These are phyloP conservation scores for Fopius arisanus DNA, from an alignment of 1,140 invertebrate genomes.

Conservation along the genomic window DNA sequence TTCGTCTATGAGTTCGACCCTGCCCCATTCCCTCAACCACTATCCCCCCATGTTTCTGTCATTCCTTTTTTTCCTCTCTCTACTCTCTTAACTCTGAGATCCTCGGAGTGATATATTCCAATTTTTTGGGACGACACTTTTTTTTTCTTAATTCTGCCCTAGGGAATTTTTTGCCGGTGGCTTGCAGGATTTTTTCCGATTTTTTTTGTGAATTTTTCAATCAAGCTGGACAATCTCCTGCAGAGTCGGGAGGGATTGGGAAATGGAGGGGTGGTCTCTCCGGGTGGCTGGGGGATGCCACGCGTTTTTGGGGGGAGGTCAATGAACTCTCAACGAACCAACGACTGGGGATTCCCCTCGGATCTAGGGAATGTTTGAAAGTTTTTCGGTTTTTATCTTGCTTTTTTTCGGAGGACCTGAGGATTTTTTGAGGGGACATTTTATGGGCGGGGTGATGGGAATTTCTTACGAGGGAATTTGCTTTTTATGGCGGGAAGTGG, in stretches of 20 bases:
- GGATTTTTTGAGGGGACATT: neutral
- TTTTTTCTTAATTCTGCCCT: neutral
- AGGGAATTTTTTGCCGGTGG: neutral
- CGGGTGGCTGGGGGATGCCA: neutral
- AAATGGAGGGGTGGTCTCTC: neutral
- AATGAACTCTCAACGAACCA: neutral
- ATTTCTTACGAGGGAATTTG: neutral
- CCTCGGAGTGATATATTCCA: neutral
- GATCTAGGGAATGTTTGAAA: neutral
- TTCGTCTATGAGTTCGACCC: conserved; percentile 66
- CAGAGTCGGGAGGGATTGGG: neutral
- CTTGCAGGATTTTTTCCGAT: neutral
- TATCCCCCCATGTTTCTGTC: conserved; percentile 18
- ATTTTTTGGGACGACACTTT: neutral
- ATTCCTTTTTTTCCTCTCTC: conserved; percentile 11
- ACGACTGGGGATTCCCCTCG: conserved; percentile 2
- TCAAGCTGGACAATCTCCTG: neutral
- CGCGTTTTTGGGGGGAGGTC: conserved; percentile 5
- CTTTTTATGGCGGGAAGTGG: neutral
- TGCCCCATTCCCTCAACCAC: conserved; percentile 46
- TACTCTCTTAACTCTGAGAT: neutral
- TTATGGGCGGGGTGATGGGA: neutral
- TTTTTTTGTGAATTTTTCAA: neutral
- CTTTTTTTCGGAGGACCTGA: neutral
- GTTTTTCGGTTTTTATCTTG: neutral